Base-by-base conservation (phyloP, 2,113 vertebrate genomes). In the Cavia aperea region DNA sequence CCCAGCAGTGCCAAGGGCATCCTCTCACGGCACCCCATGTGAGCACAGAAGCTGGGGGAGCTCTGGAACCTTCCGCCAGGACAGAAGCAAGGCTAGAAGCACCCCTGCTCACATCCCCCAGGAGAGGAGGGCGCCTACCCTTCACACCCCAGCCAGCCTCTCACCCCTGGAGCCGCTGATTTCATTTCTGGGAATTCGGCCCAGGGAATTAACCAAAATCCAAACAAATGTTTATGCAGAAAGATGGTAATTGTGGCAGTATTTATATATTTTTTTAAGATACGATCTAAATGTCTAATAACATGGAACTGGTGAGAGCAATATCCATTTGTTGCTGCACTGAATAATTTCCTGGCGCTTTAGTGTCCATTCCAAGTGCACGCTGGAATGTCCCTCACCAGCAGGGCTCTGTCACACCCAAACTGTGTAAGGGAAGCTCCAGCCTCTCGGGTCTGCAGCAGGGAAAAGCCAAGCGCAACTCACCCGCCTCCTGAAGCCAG, bases 1-100 rank as follows among this genome's bases (percentile, higher is more conserved):
- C 56, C 51, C 23, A 10, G 7, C 0, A 43, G 11, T 0, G 10
- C 19, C 29, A 33, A 11, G 0, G 0, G 13, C 56, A 18, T 15
- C 56, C 14, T 56, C 56, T 16, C 56, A 56, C 56, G 15, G 56
- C 16, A 16, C 56, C 54, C 54, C 13, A 54, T 11, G 54, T 14
- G 13, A 12, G 33, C 54, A 1, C 54, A 12, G 49, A 43, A 65
- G 31, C 36, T 65, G 8, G 1, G 46, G 62, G 8, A 31, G 43
- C 1, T 18, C 31, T 4, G 7, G 1, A 10, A 29, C 13, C 75
- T 18, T 60, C 75, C 36, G 24, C 73, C 43, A 12, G 65, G 36
- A 2, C 46, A 19, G 79, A 68, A 4, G 39, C 0, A 9, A 5
- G 63, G 24, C 2, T 36, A 36, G 24, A 46, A 60, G 82, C 11